Evolutionary conservation across 1,140 invertebrate genomes (phyloP).

Genomic region (Sycobia sp.): DNA sequence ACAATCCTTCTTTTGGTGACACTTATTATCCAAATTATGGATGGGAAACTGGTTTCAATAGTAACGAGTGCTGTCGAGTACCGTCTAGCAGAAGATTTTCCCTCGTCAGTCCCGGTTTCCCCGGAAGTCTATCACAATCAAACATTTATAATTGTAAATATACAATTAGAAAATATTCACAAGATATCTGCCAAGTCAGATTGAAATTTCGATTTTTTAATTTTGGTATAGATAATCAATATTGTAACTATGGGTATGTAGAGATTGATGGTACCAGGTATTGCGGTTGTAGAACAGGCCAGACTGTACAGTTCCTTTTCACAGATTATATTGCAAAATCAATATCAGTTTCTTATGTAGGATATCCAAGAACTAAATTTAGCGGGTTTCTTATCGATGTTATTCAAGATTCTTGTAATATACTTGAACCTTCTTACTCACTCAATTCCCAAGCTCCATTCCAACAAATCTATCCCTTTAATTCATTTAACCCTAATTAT

Average conservation of each 20-base stretch:
- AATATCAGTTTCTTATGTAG: slow-evolving; percentile 39
- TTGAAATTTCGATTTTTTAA: slow-evolving; percentile 66
- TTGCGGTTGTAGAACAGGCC: slow-evolving; percentile 65
- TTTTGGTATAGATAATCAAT: slow-evolving; percentile 53
- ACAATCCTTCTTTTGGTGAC: not conserved
- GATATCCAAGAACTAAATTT: slow-evolving; percentile 44
- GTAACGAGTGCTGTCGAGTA: slow-evolving; percentile 54
- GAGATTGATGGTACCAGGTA: slow-evolving; percentile 64
- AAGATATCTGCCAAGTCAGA: slow-evolving; percentile 60
- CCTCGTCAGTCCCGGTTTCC: slow-evolving; percentile 66
- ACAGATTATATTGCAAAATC: slow-evolving; percentile 32
- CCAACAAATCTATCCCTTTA: not conserved
- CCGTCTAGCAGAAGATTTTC: slow-evolving; percentile 60
- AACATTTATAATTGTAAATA: slow-evolving; percentile 57
- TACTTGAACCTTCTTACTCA: not conserved
- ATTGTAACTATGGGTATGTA: slow-evolving; percentile 60
- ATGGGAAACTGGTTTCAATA: not conserved
- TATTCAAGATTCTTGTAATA: slow-evolving; percentile 61
- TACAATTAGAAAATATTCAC: slow-evolving; percentile 57
- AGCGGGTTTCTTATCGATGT: slow-evolving; percentile 65
- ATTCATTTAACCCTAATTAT: not conserved
- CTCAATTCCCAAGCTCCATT: not conserved
- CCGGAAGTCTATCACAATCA: slow-evolving; percentile 36
- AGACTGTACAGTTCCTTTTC: slow-evolving; percentile 50
- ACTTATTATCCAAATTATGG: not conserved